These are phyloP conservation scores for roundworm (Caenorhabditis elegans) DNA, from an alignment of 1,140 invertebrate species.

Conservation along the genomic window DNA sequence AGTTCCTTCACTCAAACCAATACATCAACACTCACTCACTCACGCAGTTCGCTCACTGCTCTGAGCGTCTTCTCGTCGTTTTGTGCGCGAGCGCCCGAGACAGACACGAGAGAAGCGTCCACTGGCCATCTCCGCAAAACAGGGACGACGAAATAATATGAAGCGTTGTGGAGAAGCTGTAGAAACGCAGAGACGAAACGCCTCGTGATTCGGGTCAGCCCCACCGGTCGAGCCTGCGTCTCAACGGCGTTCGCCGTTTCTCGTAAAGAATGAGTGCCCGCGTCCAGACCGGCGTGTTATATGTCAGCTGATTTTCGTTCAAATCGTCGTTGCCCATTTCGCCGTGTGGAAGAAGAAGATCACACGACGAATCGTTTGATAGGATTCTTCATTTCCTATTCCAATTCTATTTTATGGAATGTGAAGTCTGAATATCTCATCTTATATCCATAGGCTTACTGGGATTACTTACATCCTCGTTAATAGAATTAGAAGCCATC, in stretches of 20 bases:
- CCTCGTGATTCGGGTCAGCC: conserved; percentile 27
- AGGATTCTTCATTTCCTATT: not conserved
- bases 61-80: not conserved
- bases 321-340: not conserved
- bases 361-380: not conserved
- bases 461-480: too few relatives aligned
- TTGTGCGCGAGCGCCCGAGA: not conserved
- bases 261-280: not conserved
- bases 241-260: conserved; percentile 5
- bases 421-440: too few relatives aligned
- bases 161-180: not conserved
- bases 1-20: too few relatives aligned
- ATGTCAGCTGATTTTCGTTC: conserved; percentile 28
- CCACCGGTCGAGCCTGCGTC: conserved; percentile 12
- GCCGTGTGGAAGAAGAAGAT: not conserved
- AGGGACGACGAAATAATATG: conserved; percentile 3
- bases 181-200: conserved; percentile 11
- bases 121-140: conserved; percentile 5
- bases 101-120: conserved; percentile 13
- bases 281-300: not conserved
- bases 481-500: too few relatives aligned
- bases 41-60: not conserved
- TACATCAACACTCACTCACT: not conserved
- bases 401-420: not conserved
- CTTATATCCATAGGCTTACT: too few relatives aligned